A percentile compares a stretch with the other conserved stretches of the same genome.
These are phyloP conservation scores for Rhineura floridana DNA, from an alignment of 2,113 vertebrate genomes.

Conservation along the genomic window DNA sequence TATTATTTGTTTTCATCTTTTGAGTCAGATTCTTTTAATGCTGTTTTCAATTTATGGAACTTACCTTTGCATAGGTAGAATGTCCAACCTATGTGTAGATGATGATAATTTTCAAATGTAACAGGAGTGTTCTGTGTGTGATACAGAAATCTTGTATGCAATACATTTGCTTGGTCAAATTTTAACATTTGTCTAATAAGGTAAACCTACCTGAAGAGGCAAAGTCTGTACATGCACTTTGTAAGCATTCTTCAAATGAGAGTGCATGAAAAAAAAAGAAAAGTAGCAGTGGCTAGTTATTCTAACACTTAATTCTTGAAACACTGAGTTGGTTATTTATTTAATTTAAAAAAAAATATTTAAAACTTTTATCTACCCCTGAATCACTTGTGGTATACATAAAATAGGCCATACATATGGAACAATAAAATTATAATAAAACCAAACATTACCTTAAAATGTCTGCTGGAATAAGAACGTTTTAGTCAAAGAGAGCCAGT, in stretches of 20 bases:
- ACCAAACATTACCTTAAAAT: no score
- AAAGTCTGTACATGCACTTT: neutral
- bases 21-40: neutral
- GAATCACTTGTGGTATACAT: no score
- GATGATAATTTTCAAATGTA: neutral
- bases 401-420: no score
- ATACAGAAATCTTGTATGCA: neutral
- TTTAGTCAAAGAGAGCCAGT: no score
- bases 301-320: neutral
- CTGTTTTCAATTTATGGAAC: neutral
- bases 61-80: neutral
- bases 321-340: neutral
- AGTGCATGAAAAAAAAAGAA: neutral
- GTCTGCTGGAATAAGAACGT: no score
- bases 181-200: neutral
- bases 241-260: neutral
- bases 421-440: no score
- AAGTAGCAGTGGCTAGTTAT: neutral
- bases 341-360: no score
- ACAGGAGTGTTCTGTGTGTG: neutral
- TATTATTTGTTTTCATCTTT: neutral
- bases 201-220: neutral
- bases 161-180: neutral
- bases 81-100: neutral
- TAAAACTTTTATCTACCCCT: no score